Evolutionary conservation across 2,797 vertebrate genomes (phyloP), one percentile per base, ranked within the genome.

Genomic region (Gymnopithys bicolor): DNA sequence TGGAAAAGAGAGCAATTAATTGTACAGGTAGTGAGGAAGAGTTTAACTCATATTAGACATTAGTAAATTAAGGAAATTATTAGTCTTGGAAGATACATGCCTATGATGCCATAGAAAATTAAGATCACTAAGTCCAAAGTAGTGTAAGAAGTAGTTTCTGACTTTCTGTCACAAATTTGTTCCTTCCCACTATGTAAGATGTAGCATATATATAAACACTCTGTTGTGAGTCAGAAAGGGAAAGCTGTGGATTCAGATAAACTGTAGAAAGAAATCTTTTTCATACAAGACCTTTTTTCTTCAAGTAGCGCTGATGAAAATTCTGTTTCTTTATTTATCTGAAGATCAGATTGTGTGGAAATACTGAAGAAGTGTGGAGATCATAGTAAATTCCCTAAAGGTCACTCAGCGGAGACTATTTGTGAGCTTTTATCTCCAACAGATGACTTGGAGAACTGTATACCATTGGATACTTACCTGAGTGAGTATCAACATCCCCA

Each of bases 351-450:
- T 93, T 99, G 99, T 95, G 98, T 99, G 91, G 98, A 99, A 95
- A 99, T 99, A 97, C 97, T 99, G 91, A 99, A 98, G 75, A 99
- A 99, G 97, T 99, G 99, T 95, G 99, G 99, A n/a, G 99, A 99
- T 97, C 98, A 98, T 75, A 98, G 97, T 84, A 99, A 98, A 92
- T 99, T 99, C 88, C 98, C 98, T 3, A 99, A 99, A 89, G 99
- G 98, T 79, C 99, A 99, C 90, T 99, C 98, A 21, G 98, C 99
- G 73, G 99, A 99, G 97, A 98, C 98, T 86, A 99, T 99, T 96
- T 99, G 99, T 97, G 99, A 99, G 92, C 98, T 99, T 75, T 97
- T 99, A 17, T 99, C 99, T 23, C 99, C 99, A 37, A 98, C 98
- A 18, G 99, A 99, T 48, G 98, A 99, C 96, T 97, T 98, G 15